Base-by-base conservation (phyloP, 2,113 vertebrate genomes). In the Xiphophorus maculatus region DNA sequence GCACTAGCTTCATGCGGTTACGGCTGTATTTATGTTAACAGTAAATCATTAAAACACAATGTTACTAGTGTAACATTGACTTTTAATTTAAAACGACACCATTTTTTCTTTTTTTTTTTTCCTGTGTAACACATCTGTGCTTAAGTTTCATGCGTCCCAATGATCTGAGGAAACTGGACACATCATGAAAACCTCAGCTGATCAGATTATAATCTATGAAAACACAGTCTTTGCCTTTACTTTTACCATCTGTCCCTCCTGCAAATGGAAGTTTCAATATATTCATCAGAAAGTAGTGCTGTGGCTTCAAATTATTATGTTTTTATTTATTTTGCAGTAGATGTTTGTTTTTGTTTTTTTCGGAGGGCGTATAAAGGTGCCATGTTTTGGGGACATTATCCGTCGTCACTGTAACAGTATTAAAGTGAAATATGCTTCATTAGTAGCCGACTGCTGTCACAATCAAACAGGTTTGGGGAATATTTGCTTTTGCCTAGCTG, bases 11-110 rank as follows among this genome's bases (percentile, higher is more conserved):
- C 44, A 29, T 25, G 69, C 72, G 65, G 79, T 76, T 79, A 75
- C 65, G 64, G 54, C 71, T 87, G 69, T 84, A 67, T 77, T 79
- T 72, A 70, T 84, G 63, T 71, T 66, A 81, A 74, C 73, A 85
- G 85, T 82, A 84, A 89, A 85, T 83, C 63, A 60, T 74, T 76
- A 37, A 48, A 73, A 80, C 69, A 73, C 44, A 58, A 71, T 62
- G 54, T 84, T 63, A 79, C 51, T 62, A 35, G 37, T 67, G n/a
- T 19, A 67, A 67, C n/a, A 63, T 62, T 73, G 74, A 63, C 72
- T 76, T 19, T 82, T 87, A 67, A 82, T 88, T 73, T 60, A 74
- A 79, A 74, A 76, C 3, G 65, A 30, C 17, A 77, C 44, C n/a
- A 7, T 15, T 63, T 63, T 17, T 61, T 5, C 5, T n/a, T 17